Percentiles rank a stretch among this genome's conserved stretches.
phyloP scores from a whole-genome alignment of 2,888 invertebrate species.

The Synanthedon andrenaeformis region DNA sequence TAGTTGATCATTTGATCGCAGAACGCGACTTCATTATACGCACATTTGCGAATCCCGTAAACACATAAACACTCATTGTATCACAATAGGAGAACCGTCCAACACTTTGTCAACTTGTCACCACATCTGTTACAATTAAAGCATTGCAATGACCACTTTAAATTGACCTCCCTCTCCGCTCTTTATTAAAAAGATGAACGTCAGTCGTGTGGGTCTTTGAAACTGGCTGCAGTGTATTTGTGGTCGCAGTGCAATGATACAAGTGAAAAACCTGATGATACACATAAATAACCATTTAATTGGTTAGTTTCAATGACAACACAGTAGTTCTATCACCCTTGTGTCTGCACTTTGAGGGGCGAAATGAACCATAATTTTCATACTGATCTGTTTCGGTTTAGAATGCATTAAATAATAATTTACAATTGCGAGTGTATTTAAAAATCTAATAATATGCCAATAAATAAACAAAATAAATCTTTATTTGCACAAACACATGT shows the following conservation, averaged over 20 bases:
- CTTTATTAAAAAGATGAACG: neutral
- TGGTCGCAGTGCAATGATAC: neutral
- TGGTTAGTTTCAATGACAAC: constrained; percentile 45
- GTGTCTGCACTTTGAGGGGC: constrained; percentile 2
- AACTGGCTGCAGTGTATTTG: neutral
- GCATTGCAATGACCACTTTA: constrained; percentile 13
- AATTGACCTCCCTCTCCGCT: constrained; percentile 9
- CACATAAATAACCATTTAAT: constrained; percentile 64
- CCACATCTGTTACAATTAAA: constrained; percentile 29
- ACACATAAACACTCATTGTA: constrained; percentile 23
- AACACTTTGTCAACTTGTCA: constrained; percentile 25
- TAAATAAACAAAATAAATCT: no score
- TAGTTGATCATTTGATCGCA: no score
- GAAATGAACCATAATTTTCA: neutral
- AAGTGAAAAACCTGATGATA: constrained; percentile 33
- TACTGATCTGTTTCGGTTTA: neutral
- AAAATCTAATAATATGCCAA: no score
- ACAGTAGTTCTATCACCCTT: constrained; percentile 28
- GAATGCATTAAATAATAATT: no score
- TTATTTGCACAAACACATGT: no score
- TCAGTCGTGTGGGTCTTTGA: neutral
- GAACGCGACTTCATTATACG: constrained; percentile 29
- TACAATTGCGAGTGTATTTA: no score
- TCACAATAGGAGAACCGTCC: constrained; percentile 23
- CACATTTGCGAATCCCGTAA: constrained; percentile 43